A percentile compares a stretch with the other conserved stretches of the same genome.
These are phyloP conservation scores for Heliothis virescens DNA, from an alignment of 1,140 invertebrate species.

Conservation along the genomic window DNA sequence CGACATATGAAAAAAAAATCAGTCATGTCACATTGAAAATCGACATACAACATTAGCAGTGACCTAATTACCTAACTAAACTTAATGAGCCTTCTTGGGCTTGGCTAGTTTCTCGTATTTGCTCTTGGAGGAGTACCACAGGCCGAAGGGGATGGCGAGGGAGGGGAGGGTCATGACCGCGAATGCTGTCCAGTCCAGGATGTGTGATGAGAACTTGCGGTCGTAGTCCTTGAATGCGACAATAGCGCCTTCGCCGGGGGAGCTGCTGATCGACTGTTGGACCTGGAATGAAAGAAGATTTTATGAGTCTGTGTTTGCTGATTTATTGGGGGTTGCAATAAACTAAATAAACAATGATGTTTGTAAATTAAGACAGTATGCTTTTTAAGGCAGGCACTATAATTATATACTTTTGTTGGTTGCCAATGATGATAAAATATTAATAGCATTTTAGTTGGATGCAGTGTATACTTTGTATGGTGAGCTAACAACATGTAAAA, in stretches of 20 bases:
- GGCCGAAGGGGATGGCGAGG: conserved; percentile 96
- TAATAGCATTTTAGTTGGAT: too few relatives aligned
- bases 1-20: conserved; percentile 5
- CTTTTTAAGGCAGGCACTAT: too few relatives aligned
- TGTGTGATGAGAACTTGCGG: conserved; percentile 98
- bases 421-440: too few relatives aligned
- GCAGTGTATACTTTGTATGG: too few relatives aligned
- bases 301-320: background rate
- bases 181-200: conserved; percentile 98
- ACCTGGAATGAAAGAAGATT: conserved; percentile 84
- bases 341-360: background rate
- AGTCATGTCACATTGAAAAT: background rate
- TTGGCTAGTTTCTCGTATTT: conserved; percentile 95
- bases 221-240: conserved; percentile 98
- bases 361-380: too few relatives aligned
- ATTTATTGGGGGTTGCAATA: background rate
- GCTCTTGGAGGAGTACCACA: conserved; percentile 98
- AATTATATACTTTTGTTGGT: too few relatives aligned
- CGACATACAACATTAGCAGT: conserved; percentile 68
- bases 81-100: conserved; percentile 88
- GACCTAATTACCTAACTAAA: conserved; percentile 60
- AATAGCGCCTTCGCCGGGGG: conserved; percentile 98
- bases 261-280: conserved; percentile 96
- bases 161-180: conserved; percentile 98
- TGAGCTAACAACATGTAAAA: too few relatives aligned